Conservation (phyloP, 2,888 invertebrate genomes). For the Pyrocoelia pectoralis region DNA sequence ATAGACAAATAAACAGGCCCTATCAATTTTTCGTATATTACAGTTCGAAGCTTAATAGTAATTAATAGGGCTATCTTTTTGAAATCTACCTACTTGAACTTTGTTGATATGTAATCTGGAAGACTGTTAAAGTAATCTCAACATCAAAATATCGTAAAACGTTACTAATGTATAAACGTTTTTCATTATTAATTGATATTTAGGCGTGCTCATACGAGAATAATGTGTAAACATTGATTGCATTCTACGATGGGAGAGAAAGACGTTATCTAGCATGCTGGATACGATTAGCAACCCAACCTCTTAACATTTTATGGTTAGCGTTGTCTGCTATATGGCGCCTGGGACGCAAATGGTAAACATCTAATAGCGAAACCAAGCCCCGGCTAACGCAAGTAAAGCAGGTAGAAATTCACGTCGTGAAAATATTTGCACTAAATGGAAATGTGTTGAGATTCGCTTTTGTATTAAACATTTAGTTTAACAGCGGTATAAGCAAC, state of each 20-base stretch:
- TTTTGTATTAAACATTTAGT: conserved; percentile 1
- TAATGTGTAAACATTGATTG: conserved; percentile 2
- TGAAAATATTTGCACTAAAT: neutral
- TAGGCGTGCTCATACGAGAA: neutral
- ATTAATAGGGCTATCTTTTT: too few species aligned
- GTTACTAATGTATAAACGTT: too few species aligned
- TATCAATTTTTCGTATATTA: too few species aligned
- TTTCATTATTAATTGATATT: too few species aligned
- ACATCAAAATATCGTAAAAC: too few species aligned
- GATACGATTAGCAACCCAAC: conserved; percentile 36
- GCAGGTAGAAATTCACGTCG: neutral
- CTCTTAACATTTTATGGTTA: conserved; percentile 37
- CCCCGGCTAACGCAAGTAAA: neutral
- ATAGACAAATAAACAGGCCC: too few species aligned
- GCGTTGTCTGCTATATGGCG: conserved; percentile 23
- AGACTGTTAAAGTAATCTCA: too few species aligned
- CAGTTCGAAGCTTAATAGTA: too few species aligned
- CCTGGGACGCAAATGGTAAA: conserved; percentile 20
- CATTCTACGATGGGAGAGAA: neutral
- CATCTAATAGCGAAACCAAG: neutral
- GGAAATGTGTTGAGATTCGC: conserved; percentile 1
- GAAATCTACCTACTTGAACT: too few species aligned
- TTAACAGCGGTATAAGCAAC: neutral
- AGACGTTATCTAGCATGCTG: conserved; percentile 31
- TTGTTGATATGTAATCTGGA: too few species aligned